Conservation (phyloP, 2,797 vertebrate species). For the Catamblyrhynchus diadema region DNA sequence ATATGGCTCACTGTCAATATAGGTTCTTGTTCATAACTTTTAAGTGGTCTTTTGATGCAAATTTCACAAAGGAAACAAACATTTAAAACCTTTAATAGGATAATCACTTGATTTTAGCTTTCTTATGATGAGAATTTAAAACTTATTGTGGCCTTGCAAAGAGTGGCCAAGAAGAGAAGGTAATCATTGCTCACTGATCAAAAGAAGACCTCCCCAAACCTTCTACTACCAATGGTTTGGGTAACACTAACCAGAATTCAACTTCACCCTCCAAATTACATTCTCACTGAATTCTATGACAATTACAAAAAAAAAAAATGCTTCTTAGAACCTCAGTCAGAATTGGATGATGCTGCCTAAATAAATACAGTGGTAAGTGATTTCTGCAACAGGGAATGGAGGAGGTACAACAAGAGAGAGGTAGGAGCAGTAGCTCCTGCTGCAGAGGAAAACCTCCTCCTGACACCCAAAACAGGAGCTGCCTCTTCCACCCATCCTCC, state of each 20-base stretch:
- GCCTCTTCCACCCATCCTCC: neutral
- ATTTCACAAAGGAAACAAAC: neutral
- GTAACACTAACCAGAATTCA: neutral
- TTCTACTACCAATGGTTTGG: neutral
- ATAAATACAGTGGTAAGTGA: neutral
- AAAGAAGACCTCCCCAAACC: neutral
- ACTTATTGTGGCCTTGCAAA: neutral
- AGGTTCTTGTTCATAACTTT: neutral
- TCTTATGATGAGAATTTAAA: neutral
- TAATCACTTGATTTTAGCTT: neutral
- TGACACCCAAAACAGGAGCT: neutral
- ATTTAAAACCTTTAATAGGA: neutral
- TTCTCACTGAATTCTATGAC: neutral
- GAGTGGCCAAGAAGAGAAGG: neutral
- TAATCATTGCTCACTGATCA: neutral
- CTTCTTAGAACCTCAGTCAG: neutral
- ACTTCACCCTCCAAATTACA: neutral
- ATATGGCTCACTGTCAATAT: rapidly evolving
- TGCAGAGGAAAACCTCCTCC: neutral
- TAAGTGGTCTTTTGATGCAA: neutral
- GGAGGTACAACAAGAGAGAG: neutral
- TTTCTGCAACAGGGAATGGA: neutral
- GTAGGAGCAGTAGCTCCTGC: neutral
- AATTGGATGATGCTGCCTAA: neutral
- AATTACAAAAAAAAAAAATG: neutral